Conservation (phyloP, 2,797 vertebrate species). For the Gymnodraco acuticeps region DNA sequence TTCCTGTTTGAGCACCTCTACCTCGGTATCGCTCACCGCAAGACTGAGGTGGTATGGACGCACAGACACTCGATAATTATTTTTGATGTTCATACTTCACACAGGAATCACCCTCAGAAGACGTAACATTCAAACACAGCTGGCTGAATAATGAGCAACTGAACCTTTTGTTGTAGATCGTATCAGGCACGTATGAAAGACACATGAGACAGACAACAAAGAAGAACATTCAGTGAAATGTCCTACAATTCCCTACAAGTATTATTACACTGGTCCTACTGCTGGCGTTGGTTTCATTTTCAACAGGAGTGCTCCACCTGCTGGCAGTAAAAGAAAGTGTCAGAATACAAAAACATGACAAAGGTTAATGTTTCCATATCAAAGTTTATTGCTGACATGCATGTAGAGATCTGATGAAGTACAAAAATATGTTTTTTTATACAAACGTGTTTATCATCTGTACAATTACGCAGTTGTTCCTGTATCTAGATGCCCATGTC, state of each 20-base stretch:
- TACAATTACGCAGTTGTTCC: conserved; percentile 83
- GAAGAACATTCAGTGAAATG: conserved; percentile 11
- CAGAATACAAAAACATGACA: conserved; percentile 18
- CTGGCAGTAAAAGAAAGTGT: conserved; percentile 35
- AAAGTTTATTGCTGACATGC: conserved; percentile 99
- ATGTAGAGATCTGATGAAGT: conserved; percentile 96
- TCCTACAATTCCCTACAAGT: background rate
- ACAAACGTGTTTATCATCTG: conserved; percentile 92
- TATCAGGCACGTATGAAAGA: conserved; percentile 19
- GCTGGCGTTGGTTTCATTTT: conserved; percentile 8
- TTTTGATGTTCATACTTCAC: conserved; percentile 9
- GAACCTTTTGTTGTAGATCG: background rate
- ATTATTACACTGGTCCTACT: background rate
- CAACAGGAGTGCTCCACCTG: conserved; percentile 65
- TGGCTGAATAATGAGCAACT: background rate
- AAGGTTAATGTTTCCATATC: conserved; percentile 81
- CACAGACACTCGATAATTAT: conserved; percentile 40
- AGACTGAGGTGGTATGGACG: background rate
- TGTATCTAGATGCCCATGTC: conserved; percentile 82
- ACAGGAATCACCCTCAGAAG: conserved; percentile 5
- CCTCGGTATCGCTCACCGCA: conserved; percentile 26
- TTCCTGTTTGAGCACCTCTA: conserved; percentile 57
- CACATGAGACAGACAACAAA: conserved; percentile 26
- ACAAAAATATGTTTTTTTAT: conserved; percentile 98
- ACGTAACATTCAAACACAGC: background rate